Percentiles rank a stretch among this genome's conserved stretches.
phyloP scores from a whole-genome alignment of 2,888 invertebrate genomes.

The Kryphioiulus occultus region DNA sequence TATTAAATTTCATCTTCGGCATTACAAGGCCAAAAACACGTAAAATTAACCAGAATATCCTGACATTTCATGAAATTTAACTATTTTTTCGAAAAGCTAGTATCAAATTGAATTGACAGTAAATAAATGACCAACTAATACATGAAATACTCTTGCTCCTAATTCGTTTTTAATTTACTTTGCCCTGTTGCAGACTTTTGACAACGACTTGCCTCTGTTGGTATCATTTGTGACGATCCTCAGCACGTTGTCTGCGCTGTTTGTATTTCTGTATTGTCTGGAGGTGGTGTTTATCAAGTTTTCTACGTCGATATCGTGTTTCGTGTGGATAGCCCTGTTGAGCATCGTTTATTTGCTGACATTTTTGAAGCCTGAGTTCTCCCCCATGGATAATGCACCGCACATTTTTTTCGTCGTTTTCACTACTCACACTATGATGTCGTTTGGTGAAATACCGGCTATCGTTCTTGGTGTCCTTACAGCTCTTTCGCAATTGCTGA shows the following conservation, averaged over 20 bases:
- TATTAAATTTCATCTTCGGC: too few species aligned
- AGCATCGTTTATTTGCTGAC: slow-evolving; percentile 70
- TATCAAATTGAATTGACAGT: too few species aligned
- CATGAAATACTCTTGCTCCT: too few species aligned
- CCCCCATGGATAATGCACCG: slow-evolving; percentile 64
- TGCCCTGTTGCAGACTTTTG: slow-evolving; percentile 53
- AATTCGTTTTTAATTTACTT: too few species aligned
- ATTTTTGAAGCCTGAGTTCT: slow-evolving; percentile 67
- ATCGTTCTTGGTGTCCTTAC: slow-evolving; percentile 75
- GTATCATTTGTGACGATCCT: slow-evolving; percentile 52
- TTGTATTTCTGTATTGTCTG: slow-evolving; percentile 54
- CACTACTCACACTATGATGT: slow-evolving; percentile 85
- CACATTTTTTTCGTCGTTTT: slow-evolving; percentile 80
- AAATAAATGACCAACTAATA: too few species aligned
- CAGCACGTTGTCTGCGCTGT: slow-evolving; percentile 52
- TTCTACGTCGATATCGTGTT: slow-evolving; percentile 54
- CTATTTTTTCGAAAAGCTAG: too few species aligned
- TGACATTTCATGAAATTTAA: too few species aligned
- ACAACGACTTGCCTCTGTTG: slow-evolving; percentile 54
- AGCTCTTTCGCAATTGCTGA: slow-evolving; percentile 72
- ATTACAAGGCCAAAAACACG: too few species aligned
- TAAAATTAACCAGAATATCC: too few species aligned
- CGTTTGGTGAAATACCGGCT: slow-evolving; percentile 76
- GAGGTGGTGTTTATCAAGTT: slow-evolving; percentile 55
- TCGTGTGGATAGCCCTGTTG: slow-evolving; percentile 65